Percentiles rank a stretch among this genome's conserved stretches.
These are phyloP conservation scores for Aptenodytes forsteri DNA, from an alignment of 2,113 vertebrate species.

Conservation along the genomic window DNA sequence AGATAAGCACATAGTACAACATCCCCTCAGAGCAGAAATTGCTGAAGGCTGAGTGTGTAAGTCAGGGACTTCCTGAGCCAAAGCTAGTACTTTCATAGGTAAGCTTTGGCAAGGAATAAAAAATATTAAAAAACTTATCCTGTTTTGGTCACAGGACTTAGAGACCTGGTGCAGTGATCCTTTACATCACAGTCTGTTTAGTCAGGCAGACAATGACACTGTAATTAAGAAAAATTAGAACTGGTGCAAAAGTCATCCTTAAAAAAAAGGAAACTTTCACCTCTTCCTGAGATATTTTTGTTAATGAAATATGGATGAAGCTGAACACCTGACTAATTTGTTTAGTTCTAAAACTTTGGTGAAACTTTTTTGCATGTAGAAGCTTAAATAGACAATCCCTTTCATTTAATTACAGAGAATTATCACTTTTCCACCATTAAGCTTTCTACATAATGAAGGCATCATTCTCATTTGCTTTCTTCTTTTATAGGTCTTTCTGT, in stretches of 20 bases:
- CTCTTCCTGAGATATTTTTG: background rate
- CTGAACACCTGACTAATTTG: background rate
- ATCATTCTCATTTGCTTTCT: background rate
- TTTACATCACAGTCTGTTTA: background rate
- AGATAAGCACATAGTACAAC: background rate
- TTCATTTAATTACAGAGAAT: background rate
- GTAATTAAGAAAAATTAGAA: background rate
- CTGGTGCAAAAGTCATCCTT: background rate
- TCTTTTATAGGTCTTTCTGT: background rate
- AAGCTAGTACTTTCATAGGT: background rate
- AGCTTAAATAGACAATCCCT: background rate
- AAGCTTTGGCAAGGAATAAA: background rate
- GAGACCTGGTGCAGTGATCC: background rate
- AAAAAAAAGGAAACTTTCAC: background rate
- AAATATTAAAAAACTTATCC: background rate
- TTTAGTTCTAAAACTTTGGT: background rate
- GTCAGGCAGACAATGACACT: background rate
- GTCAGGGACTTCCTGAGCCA: background rate
- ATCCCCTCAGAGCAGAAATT: background rate
- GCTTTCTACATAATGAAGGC: background rate
- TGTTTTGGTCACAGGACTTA: background rate
- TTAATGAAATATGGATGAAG: background rate
- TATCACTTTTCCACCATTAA: background rate
- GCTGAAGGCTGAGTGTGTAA: background rate
- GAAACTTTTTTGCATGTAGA: background rate